Evolutionary conservation across 2,888 invertebrate species (phyloP).

Genomic region (Microctonus aethiopoides): DNA sequence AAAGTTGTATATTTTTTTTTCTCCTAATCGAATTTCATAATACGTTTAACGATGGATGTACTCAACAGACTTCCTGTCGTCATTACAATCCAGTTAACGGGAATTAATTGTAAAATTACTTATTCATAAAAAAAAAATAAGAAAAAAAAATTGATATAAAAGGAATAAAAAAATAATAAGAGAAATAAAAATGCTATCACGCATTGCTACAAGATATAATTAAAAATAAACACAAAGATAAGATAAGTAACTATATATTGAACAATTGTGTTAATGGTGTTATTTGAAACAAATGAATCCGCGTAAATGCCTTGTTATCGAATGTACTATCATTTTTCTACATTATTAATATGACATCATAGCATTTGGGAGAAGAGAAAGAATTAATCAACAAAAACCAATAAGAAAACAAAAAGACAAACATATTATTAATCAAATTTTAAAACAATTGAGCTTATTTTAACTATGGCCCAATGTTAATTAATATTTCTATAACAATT

Average conservation of each 20-base stretch:
- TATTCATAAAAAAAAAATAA: conserved; percentile 17
- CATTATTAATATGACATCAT: neutral
- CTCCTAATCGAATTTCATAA: neutral
- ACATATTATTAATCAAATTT: conserved; percentile 12
- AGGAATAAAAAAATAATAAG: too few relatives aligned
- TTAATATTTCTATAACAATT: neutral
- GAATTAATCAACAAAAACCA: neutral
- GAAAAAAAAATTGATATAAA: neutral
- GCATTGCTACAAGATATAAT: neutral
- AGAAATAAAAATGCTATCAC: too few relatives aligned
- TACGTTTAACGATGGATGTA: neutral
- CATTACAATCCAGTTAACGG: conserved; percentile 31
- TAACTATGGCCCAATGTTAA: conserved; percentile 11
- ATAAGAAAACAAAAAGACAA: conserved; percentile 12
- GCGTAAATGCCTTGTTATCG: conserved; percentile 26
- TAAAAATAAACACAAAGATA: conserved; percentile 1
- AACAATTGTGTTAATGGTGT: conserved; percentile 31
- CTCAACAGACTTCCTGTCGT: neutral
- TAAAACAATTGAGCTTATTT: conserved; percentile 21
- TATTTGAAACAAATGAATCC: conserved; percentile 13
- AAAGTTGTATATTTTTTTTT: too few relatives aligned
- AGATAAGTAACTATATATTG: conserved; percentile 25
- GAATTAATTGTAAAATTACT: conserved; percentile 23
- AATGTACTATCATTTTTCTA: conserved; percentile 16
- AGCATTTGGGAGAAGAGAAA: neutral